Evolutionary conservation across 2,797 vertebrate species (phyloP), one percentile per base, ranked within the genome.

Genomic region (Enoplosus armatus): DNA sequence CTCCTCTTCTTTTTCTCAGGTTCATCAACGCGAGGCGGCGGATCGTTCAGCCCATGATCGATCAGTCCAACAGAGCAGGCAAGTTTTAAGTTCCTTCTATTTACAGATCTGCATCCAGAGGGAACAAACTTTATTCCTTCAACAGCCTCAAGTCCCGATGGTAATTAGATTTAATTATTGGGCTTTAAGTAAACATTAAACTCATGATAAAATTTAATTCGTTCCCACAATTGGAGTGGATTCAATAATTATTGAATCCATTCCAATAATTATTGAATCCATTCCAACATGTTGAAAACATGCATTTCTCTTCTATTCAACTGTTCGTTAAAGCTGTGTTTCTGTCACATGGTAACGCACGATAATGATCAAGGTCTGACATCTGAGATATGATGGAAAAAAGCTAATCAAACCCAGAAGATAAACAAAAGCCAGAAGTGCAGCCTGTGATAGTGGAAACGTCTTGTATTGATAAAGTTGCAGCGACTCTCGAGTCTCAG

Each of bases 21-120:
- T 98, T 99, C 95, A 99, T 99, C 96, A 99, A 99, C 33, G 97
- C 97, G 77, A 95, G 98, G 91, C 96, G 98, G 94, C 96, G 98
- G 94, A 99, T 99, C 92, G 97, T 99, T 82, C 98, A 98, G 88
- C 98, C 97, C 66, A 99, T 98, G 97, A 98, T 99, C 91, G 97
- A 99, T 95, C 97, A 98, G 95, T 98, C 97, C 85, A 98, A 98
- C 95, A 94, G 97, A 95, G 96, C 97, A 96, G 97, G 97, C 91
- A 94, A 96, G 96, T 96, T 68, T 11, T 1, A 50, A 1, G 5
- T 37, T 10, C 14, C 31, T 22, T 12, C 33, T 20, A 3, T 48
- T 27, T 3, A 56, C 3, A 69, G 12, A 18, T 56, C 18, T 47
- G 60, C n/a, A 24, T 50, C 14, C 26, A 45, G 24, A 39, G 11